Percentiles rank a stretch among this genome's conserved stretches.
Conservation (phyloP, 1,140 invertebrate genomes). For the Telenomus remus region DNA sequence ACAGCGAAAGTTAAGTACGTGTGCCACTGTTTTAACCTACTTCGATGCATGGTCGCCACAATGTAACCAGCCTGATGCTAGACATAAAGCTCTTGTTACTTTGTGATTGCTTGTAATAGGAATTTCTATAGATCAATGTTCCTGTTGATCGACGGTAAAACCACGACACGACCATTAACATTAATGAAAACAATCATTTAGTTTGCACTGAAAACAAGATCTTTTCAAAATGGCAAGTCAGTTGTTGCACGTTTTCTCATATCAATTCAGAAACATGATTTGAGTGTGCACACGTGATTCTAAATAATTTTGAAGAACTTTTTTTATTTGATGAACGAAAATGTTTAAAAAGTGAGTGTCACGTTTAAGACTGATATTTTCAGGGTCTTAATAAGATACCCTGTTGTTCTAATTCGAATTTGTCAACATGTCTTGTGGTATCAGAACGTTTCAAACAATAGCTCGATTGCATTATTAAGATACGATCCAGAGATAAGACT, state of each 20-base stretch:
- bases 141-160: slow-evolving; percentile 46
- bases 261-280: not conserved
- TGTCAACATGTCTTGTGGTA: no score
- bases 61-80: slow-evolving; percentile 43
- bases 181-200: slow-evolving; percentile 23
- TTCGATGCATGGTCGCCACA: slow-evolving; percentile 37
- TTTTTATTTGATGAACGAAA: no score
- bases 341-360: no score
- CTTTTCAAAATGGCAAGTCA: not conserved
- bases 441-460: no score
- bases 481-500: no score
- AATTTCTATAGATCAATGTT: slow-evolving; percentile 58
- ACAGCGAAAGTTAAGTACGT: slow-evolving; percentile 52
- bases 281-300: no score
- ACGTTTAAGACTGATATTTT: no score
- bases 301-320: no score
- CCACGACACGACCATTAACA: slow-evolving; percentile 24
- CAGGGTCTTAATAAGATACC: no score
- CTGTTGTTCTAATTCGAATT: no score
- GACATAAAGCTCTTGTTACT: slow-evolving; percentile 54
- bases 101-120: slow-evolving; percentile 44
- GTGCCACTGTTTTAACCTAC: slow-evolving; percentile 57
- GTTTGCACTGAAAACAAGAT: not conserved
- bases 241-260: not conserved
- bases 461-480: no score